A percentile compares a stretch with the other conserved stretches of the same genome.
Evolutionary conservation across 2,113 vertebrate species (phyloP).

Genomic region (Poeciliopsis retropinna): DNA sequence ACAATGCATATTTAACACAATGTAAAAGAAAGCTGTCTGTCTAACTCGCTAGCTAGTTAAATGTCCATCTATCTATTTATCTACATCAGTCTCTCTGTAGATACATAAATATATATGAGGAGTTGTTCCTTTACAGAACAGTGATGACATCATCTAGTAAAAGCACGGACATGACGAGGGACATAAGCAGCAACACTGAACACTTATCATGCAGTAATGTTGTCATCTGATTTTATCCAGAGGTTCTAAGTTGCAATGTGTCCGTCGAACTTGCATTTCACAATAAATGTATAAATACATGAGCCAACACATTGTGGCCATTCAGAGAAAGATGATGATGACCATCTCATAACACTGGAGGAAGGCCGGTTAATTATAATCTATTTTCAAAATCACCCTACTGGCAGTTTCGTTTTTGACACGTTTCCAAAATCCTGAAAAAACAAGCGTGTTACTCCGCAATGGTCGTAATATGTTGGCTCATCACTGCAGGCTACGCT

Average conservation of each 20-base stretch:
- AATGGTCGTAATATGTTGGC: conserved; percentile 12
- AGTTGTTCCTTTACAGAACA: conserved; percentile 15
- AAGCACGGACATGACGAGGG: conserved; percentile 45
- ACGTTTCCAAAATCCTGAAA: neutral
- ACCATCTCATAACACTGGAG: neutral
- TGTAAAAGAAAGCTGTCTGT: no score
- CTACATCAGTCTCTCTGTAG: neutral
- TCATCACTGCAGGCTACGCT: conserved; percentile 6
- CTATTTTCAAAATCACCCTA: neutral
- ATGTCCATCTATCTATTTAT: no score
- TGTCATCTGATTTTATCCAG: conserved; percentile 82
- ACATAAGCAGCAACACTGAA: conserved; percentile 82
- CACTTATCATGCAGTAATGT: conserved; percentile 92
- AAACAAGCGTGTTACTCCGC: neutral
- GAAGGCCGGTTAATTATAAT: neutral
- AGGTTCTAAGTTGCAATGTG: neutral
- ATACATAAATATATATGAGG: neutral
- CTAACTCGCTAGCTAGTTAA: no score
- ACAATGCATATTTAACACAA: neutral
- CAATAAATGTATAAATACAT: neutral
- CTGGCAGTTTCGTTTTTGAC: neutral
- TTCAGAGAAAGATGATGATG: neutral
- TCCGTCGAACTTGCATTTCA: neutral
- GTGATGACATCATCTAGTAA: conserved; percentile 29
- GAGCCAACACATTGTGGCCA: conserved; percentile 22